These are phyloP conservation scores for Solenopsis invicta DNA, from an alignment of 1,140 invertebrate genomes.

Conservation along the genomic window DNA sequence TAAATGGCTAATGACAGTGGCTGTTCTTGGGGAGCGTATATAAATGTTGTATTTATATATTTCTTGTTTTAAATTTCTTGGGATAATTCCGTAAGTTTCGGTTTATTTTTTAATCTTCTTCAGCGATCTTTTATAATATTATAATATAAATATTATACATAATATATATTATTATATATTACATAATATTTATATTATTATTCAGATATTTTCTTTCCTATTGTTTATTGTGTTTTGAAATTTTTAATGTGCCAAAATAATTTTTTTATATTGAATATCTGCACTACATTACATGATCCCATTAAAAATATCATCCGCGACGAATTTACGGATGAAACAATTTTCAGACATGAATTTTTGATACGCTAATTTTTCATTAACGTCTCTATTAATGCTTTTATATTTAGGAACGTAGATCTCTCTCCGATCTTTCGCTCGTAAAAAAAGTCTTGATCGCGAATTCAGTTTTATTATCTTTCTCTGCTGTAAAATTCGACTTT, in stretches of 20 bases:
- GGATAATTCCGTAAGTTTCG: too few relatives aligned
- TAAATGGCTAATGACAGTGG: too few relatives aligned
- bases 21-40: too few relatives aligned
- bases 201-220: neutral
- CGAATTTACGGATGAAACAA: neutral
- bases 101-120: too few relatives aligned
- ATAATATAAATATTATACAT: too few relatives aligned
- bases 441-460: neutral
- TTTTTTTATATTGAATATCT: neutral
- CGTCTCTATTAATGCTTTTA: neutral
- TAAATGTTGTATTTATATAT: too few relatives aligned
- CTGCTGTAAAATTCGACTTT: conserved; percentile 21
- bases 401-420: neutral
- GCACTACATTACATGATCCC: too few relatives aligned
- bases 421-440: conserved; percentile 18
- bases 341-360: neutral
- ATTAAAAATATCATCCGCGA: neutral
- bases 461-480: conserved; percentile 40
- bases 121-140: too few relatives aligned
- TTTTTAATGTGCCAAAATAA: neutral
- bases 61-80: too few relatives aligned
- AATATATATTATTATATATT: too few relatives aligned
- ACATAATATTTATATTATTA: too few relatives aligned
- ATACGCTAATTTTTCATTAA: neutral
- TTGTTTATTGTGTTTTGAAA: neutral